These are phyloP conservation scores for Timema cristinae DNA, from an alignment of 2,888 invertebrate species.

Conservation along the genomic window DNA sequence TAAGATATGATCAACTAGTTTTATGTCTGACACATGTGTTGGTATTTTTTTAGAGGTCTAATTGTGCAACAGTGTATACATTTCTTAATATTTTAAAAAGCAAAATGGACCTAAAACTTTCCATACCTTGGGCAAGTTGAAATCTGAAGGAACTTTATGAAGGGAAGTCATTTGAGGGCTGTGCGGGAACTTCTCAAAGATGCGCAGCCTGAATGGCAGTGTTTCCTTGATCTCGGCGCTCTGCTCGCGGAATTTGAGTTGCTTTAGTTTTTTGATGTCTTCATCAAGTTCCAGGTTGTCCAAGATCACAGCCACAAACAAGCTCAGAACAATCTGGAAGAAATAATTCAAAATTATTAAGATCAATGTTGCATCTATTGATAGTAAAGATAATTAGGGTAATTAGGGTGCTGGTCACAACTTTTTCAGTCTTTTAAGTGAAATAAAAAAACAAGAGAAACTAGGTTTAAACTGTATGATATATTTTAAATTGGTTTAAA, in stretches of 20 bases:
- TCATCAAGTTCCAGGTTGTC: constrained; percentile 99
- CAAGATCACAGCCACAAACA: constrained; percentile 99
- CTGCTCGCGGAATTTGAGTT: constrained; percentile 94
- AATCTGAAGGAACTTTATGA: constrained; percentile 91
- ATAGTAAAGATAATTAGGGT: no score
- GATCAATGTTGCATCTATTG: no score
- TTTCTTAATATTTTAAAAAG: constrained; percentile 17
- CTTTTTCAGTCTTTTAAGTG: no score
- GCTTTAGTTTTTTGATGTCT: constrained; percentile 98
- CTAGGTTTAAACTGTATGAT: no score
- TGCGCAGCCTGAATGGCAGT: constrained; percentile 86
- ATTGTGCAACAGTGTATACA: background rate
- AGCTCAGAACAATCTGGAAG: constrained; percentile 89
- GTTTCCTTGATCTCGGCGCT: constrained; percentile 98
- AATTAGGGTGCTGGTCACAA: no score
- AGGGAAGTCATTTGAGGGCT: constrained; percentile 97
- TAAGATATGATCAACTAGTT: no score
- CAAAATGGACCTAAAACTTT: background rate
- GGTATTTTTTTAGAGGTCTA: no score
- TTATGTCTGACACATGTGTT: no score
- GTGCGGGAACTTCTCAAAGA: constrained; percentile 98
- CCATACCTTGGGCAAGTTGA: constrained; percentile 77
- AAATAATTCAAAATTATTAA: no score
- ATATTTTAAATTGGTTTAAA: no score
- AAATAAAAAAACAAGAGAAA: no score